These are phyloP conservation scores for Epizoanthus illoricatus DNA, from an alignment of 92 coral and sea anemone genomes.

Conservation along the genomic window DNA sequence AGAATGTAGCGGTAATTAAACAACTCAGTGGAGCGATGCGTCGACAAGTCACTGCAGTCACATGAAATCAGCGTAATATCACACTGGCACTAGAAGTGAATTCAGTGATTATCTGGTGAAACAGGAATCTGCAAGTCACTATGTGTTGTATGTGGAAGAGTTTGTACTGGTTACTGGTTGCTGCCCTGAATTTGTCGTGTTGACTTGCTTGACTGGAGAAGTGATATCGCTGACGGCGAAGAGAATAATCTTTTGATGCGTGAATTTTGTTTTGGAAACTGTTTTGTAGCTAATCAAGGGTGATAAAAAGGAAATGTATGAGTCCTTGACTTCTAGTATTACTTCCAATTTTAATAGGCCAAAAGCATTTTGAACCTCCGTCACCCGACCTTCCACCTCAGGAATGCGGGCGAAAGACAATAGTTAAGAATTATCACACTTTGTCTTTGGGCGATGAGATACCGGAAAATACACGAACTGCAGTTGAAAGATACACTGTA, in stretches of 20 bases:
- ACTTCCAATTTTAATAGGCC: too few species aligned
- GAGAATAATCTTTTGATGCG: background rate
- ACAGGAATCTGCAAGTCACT: background rate
- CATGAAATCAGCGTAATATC: background rate
- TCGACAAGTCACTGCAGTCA: conserved; percentile 1
- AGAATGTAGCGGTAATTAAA: conserved; percentile 35
- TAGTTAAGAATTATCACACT: too few species aligned
- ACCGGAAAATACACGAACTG: too few species aligned
- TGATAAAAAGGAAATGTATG: background rate
- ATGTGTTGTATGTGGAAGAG: background rate
- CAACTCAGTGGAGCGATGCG: conserved; percentile 30
- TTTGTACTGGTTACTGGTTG: background rate
- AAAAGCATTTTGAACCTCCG: too few species aligned
- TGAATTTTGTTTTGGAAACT: conserved; percentile 4
- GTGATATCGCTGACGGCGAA: background rate
- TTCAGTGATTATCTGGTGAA: conserved; percentile 6
- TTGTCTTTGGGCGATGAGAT: too few species aligned
- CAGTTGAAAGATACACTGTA: too few species aligned
- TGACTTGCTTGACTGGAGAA: background rate
- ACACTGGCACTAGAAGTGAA: background rate
- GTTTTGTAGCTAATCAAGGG: conserved; percentile 6
- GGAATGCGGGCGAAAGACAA: too few species aligned
- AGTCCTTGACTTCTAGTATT: background rate
- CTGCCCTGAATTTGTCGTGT: background rate
- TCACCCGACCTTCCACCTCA: too few species aligned